Conservation (phyloP, 2,113 vertebrate species). For the Solea solea region DNA sequence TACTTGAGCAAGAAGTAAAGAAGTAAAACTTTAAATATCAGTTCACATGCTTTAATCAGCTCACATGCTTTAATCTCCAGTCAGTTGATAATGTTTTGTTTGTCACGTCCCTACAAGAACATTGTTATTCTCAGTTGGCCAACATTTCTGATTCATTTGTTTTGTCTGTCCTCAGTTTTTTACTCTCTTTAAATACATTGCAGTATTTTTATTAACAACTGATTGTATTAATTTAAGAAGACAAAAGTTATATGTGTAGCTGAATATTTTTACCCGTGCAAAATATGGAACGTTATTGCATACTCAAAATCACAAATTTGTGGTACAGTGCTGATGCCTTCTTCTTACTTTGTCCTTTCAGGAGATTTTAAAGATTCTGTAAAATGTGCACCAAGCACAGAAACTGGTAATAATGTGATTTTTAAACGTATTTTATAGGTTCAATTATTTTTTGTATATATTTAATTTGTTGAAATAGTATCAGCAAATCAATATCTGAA, state of each 20-base stretch:
- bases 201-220: background rate
- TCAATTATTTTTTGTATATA: too few relatives aligned
- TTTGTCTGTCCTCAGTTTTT: background rate
- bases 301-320: background rate
- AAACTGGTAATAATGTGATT: too few relatives aligned
- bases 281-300: background rate
- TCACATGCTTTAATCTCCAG: background rate
- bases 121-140: background rate
- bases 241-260: too few relatives aligned
- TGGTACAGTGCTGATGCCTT: background rate
- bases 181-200: conserved; percentile 19
- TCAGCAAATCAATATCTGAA: background rate
- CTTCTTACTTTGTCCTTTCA: background rate
- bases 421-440: too few relatives aligned
- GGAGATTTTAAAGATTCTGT: background rate
- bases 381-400: too few relatives aligned
- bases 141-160: conserved; percentile 3
- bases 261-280: background rate
- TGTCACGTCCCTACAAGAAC: background rate
- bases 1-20: background rate
- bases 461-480: background rate
- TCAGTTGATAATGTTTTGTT: background rate
- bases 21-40: background rate
- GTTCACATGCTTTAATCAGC: background rate
- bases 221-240: background rate